Conservation (phyloP, 2,113 vertebrate genomes). For the Opisthocomus hoazin region DNA sequence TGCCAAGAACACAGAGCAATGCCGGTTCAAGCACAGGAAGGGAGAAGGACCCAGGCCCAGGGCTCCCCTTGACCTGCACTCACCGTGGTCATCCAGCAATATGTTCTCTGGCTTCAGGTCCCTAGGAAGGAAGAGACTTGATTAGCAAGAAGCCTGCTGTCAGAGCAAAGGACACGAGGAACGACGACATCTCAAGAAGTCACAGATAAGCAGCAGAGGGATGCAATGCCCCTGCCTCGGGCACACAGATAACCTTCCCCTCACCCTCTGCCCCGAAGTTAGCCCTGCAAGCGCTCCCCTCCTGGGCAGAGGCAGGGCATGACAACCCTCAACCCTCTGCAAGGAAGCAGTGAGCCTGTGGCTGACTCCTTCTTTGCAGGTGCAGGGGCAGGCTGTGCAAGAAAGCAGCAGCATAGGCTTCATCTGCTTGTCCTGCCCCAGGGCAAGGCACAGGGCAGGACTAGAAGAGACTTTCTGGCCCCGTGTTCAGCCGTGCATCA, state of each 20-base stretch:
- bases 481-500: background rate
- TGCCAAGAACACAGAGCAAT: background rate
- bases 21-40: background rate
- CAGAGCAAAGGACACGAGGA: background rate
- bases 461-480: background rate
- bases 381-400: background rate
- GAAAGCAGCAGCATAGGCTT: background rate
- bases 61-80: constrained; percentile 39
- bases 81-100: constrained; percentile 93
- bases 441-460: background rate
- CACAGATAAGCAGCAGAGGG: background rate
- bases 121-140: constrained; percentile 57
- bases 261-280: background rate
- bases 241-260: background rate
- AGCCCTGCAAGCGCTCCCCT: background rate
- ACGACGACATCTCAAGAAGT: background rate
- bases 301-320: background rate
- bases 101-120: constrained; percentile 98
- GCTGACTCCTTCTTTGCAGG: background rate
- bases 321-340: background rate
- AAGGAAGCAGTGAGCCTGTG: background rate
- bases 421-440: background rate
- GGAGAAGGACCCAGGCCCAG: background rate
- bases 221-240: background rate
- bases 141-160: background rate